Evolutionary conservation across 2,888 invertebrate genomes (phyloP), one percentile per base, ranked within the genome.

Genomic region (Cephus runcator): DNA sequence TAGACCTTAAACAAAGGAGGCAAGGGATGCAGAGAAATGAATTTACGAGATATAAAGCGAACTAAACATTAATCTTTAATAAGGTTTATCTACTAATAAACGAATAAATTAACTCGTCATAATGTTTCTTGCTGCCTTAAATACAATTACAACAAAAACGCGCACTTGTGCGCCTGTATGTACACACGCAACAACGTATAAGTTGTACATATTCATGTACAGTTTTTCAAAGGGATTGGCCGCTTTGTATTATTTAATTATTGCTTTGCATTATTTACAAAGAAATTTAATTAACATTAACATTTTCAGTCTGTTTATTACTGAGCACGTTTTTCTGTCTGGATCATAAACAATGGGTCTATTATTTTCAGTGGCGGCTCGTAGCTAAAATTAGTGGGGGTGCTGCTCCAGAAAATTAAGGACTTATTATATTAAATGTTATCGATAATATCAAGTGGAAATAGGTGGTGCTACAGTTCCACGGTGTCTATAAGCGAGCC

Each of bases 41-140:
- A 69, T 31, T 71, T 40, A 23, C n/a, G 73, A 73, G 31, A 75
- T 73, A 35, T 34, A 75, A 77, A 36, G 35, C 35, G 73, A 77
- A 33, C 23, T 73, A 75, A 68, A 34, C 30, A 75, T 36, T 69
- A 75, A 77, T 69, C n/a, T 75, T 76, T 34, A 36, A 68, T 40
- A 68, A 74, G 75, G 34, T 69, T 68, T 56, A 56, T 56, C 56
- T 56, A 56, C 23, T 56, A 56, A 56, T 23, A 56, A 71, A 79
- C 75, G 73, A 80, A 78, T 78, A 76, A 71, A 56, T 23, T 79
- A 77, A 78, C 73, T 75, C 69, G 78, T 69, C 76, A 68, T 76
- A 76, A 79, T 35, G 76, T 77, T 80, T 85, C 85, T 85, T 84
- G 84, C 84, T 84, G 85, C 85, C 85, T 85, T 85, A 85, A 84